Evolutionary conservation across 2,113 vertebrate genomes (phyloP).

Genomic region (Pseudopodoces humilis): DNA sequence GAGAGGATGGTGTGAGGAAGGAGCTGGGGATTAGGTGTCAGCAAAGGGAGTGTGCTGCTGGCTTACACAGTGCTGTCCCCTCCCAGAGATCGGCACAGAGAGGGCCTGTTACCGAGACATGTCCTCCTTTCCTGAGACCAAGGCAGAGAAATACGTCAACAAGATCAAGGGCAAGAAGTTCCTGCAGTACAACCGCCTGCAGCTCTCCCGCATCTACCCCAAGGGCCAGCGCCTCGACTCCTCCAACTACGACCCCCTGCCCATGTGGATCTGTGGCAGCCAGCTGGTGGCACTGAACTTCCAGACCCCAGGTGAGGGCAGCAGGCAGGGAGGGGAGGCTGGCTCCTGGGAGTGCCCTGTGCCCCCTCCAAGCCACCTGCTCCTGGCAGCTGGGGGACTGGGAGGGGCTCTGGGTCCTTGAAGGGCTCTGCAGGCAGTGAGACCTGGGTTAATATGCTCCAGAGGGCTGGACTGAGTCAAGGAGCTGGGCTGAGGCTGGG

Average conservation of each 20-base stretch:
- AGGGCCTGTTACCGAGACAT: conserved; percentile 96
- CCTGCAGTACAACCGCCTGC: conserved; percentile 96
- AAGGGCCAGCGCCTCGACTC: conserved; percentile 97
- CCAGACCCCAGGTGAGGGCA: conserved; percentile 90
- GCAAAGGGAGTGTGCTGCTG: background rate
- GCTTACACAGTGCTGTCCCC: background rate
- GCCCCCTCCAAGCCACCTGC: background rate
- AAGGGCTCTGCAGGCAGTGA: background rate
- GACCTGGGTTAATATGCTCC: accelerated
- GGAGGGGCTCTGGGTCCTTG: background rate
- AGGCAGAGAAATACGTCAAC: conserved; percentile 96
- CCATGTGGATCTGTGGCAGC: conserved; percentile 99
- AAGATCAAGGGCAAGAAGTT: conserved; percentile 97
- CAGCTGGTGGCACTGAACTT: conserved; percentile 98
- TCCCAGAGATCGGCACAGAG: conserved; percentile 92
- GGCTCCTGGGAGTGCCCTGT: background rate
- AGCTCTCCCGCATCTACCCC: conserved; percentile 97
- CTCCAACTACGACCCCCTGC: conserved; percentile 96
- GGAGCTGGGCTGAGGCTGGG: background rate
- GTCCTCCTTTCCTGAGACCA: conserved; percentile 98
- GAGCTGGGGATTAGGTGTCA: background rate
- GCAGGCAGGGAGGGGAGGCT: background rate
- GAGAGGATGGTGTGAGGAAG: background rate
- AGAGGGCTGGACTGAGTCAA: background rate
- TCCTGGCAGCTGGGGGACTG: accelerated